A percentile compares a stretch with the other conserved stretches of the same genome.
Evolutionary conservation across 2,888 invertebrate genomes (phyloP).

Genomic region (Diaprepes abbreviatus): DNA sequence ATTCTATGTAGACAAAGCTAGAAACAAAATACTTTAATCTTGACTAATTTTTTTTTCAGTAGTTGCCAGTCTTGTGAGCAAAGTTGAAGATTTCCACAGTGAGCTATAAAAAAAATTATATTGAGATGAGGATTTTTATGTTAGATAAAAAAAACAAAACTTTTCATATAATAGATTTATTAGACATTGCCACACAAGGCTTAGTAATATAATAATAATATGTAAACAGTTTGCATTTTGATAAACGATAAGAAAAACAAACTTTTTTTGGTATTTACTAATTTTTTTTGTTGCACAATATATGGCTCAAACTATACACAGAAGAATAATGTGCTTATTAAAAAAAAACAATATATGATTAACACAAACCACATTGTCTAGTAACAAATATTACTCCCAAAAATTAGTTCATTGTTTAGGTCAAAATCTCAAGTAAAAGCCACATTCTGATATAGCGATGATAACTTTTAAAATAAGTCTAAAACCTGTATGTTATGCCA

Average conservation of each 20-base stretch:
- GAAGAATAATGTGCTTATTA: slow-evolving; percentile 46
- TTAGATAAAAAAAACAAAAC: slow-evolving; percentile 1
- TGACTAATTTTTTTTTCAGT: no score
- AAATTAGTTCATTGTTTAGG: slow-evolving; percentile 27
- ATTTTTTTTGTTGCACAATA: slow-evolving; percentile 41
- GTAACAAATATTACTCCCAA: slow-evolving; percentile 41
- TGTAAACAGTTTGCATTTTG: slow-evolving; percentile 49
- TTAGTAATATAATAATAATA: slow-evolving; percentile 48
- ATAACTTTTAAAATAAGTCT: background rate
- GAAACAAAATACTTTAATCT: no score
- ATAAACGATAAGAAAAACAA: slow-evolving; percentile 48
- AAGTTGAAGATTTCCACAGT: no score
- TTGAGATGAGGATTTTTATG: background rate
- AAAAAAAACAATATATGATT: slow-evolving; percentile 45
- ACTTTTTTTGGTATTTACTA: slow-evolving; percentile 49
- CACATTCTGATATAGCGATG: background rate
- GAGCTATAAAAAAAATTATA: no score
- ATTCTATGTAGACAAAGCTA: no score
- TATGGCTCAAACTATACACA: slow-evolving; percentile 49
- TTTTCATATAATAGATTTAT: slow-evolving; percentile 47
- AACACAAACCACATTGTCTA: slow-evolving; percentile 50
- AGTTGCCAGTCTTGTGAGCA: no score
- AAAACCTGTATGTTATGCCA: background rate
- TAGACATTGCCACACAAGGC: slow-evolving; percentile 50
- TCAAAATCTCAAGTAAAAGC: slow-evolving; percentile 20